phyloP scores from a whole-genome alignment of 64 coral and sea anemone species.

The Cladopsammia gracilis region DNA sequence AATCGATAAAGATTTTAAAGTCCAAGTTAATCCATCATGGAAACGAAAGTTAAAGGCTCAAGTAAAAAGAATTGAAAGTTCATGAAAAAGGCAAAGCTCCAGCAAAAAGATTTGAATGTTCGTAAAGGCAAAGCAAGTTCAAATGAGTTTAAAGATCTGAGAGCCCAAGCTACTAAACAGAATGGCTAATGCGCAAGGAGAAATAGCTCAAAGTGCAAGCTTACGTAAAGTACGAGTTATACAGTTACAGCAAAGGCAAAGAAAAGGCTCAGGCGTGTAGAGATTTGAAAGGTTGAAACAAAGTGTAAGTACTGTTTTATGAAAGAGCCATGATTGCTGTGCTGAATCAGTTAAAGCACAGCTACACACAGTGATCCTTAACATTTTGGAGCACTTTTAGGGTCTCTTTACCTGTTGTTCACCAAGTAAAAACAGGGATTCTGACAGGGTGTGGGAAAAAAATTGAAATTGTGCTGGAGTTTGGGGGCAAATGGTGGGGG shows the following conservation, averaged over 20 bases:
- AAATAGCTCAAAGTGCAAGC: not conserved
- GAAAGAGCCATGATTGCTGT: not conserved
- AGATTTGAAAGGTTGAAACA: not conserved
- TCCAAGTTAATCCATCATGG: constrained; percentile 16
- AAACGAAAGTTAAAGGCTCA: constrained; percentile 29
- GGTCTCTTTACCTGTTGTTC: too few species aligned
- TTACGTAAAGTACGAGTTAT: not conserved
- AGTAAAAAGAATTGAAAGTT: constrained; percentile 39
- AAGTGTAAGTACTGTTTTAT: constrained; percentile 23
- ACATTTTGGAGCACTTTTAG: too few species aligned
- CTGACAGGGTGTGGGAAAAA: too few species aligned
- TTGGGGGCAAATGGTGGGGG: too few species aligned
- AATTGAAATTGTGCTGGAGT: too few species aligned
- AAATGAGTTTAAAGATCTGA: not conserved
- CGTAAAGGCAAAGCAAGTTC: not conserved
- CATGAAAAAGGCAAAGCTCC: constrained; percentile 17
- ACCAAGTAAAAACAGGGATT: too few species aligned
- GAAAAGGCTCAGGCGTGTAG: constrained; percentile 15
- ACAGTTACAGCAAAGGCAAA: constrained; percentile 16
- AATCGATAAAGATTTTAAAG: constrained; percentile 57
- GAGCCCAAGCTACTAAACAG: not conserved
- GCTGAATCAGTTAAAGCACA: not conserved
- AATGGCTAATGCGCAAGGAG: not conserved
- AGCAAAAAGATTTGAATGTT: not conserved
- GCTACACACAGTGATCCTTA: too few species aligned